Conservation (phyloP, 1,140 invertebrate genomes). For the Penaeus vannamei region DNA sequence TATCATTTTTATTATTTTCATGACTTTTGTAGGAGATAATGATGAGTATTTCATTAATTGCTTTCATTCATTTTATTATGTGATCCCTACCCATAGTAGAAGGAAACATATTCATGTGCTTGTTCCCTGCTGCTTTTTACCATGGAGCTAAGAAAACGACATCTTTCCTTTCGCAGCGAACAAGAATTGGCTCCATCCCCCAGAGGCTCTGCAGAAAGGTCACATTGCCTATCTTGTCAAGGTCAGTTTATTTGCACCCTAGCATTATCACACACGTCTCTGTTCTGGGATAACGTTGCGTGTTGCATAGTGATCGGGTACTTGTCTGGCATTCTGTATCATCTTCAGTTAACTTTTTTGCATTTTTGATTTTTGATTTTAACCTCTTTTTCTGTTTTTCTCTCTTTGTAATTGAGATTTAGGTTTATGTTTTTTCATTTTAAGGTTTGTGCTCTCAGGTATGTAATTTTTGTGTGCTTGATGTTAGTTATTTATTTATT, state of each 20-base stretch:
- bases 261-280: conserved; percentile 38
- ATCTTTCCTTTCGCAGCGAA: conserved; percentile 71
- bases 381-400: conserved; percentile 24
- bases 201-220: conserved; percentile 92
- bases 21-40: no score
- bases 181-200: conserved; percentile 93
- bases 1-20: no score
- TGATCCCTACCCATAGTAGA: no score
- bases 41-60: no score
- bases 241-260: conserved; percentile 75
- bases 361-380: not conserved
- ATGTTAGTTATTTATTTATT: no score
- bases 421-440: not conserved
- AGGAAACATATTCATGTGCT: not conserved
- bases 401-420: conserved; percentile 9
- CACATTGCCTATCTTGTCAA: conserved; percentile 98
- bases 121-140: not conserved
- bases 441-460: not conserved
- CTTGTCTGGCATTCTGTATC: not conserved
- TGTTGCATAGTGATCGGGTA: not conserved
- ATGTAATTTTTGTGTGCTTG: no score
- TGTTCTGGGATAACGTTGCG: not conserved
- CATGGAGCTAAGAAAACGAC: no score
- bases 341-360: not conserved
- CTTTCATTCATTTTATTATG: no score